Percentiles rank a stretch among this genome's conserved stretches.
These are phyloP conservation scores for Melanerpes aurifrons DNA, from an alignment of 2,113 vertebrate genomes.

Conservation along the genomic window DNA sequence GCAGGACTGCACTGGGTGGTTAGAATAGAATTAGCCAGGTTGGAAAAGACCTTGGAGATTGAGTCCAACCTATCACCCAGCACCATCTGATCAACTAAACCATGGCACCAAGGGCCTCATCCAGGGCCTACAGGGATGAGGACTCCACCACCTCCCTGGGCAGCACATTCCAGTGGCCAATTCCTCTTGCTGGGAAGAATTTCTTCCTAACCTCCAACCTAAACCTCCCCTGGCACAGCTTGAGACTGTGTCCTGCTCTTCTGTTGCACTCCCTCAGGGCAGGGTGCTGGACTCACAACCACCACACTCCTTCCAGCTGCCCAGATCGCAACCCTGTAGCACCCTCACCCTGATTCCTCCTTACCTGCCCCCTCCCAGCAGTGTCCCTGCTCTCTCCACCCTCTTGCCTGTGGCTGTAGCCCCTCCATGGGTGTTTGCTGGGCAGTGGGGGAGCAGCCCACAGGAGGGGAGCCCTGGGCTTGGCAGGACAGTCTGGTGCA, in stretches of 20 bases:
- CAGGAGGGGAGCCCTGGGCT: neutral
- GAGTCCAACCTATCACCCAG: too few species aligned
- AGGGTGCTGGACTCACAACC: neutral
- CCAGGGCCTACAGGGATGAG: too few species aligned
- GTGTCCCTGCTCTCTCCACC: neutral
- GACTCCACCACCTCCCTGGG: too few species aligned
- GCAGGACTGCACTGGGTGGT: neutral
- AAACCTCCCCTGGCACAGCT: too few species aligned
- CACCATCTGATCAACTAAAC: too few species aligned
- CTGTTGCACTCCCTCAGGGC: neutral
- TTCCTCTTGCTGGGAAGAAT: too few species aligned
- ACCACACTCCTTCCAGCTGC: accelerated
- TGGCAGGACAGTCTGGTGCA: neutral
- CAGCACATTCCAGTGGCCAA: too few species aligned
- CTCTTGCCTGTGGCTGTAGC: accelerated
- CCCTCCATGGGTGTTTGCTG: neutral
- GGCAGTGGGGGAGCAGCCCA: neutral
- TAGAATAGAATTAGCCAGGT: too few species aligned
- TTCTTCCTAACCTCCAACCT: too few species aligned
- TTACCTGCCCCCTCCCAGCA: neutral
- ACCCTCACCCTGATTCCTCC: neutral
- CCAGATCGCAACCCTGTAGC: neutral
- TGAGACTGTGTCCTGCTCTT: too few species aligned
- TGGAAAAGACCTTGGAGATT: too few species aligned
- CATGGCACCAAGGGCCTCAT: too few species aligned